Evolutionary conservation across 2,113 vertebrate genomes (phyloP).

Genomic region (Microtus oregoni): DNA sequence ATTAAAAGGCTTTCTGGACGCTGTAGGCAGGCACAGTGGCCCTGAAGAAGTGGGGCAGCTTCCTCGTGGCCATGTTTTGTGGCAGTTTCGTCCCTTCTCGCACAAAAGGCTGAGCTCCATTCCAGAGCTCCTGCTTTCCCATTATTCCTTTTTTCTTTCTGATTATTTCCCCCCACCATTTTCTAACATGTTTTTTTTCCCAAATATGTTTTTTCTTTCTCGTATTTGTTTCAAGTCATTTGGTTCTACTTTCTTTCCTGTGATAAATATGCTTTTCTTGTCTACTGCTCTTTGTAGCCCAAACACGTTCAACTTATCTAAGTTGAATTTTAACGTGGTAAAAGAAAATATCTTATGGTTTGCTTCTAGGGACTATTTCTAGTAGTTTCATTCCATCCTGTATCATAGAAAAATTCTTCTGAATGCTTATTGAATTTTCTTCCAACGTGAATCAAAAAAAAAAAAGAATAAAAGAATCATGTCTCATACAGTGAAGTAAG

Average conservation of each 20-base stretch:
- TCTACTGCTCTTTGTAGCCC: neutral
- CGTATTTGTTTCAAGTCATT: neutral
- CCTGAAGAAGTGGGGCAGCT: neutral
- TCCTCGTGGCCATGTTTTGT: neutral
- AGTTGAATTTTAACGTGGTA: constrained; percentile 46
- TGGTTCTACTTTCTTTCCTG: neutral
- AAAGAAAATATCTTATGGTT: neutral
- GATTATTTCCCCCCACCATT: neutral
- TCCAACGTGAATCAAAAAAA: constrained; percentile 42
- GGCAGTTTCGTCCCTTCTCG: neutral
- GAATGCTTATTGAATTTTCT: constrained; percentile 40
- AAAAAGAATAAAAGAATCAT: neutral
- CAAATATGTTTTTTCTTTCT: neutral
- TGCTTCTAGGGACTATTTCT: constrained; percentile 33
- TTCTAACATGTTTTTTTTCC: constrained; percentile 33
- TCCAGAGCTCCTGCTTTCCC: neutral
- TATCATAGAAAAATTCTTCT: neutral
- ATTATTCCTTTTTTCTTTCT: neutral
- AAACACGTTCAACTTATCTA: constrained; percentile 13
- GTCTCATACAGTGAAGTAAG: neutral
- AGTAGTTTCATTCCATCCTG: neutral
- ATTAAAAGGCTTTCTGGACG: constrained; percentile 70
- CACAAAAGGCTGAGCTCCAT: constrained; percentile 4
- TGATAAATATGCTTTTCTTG: constrained; percentile 1
- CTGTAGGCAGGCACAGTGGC: rapidly evolving